These are phyloP conservation scores for Seira ritae DNA, from an alignment of 2,888 invertebrate species.

Conservation along the genomic window DNA sequence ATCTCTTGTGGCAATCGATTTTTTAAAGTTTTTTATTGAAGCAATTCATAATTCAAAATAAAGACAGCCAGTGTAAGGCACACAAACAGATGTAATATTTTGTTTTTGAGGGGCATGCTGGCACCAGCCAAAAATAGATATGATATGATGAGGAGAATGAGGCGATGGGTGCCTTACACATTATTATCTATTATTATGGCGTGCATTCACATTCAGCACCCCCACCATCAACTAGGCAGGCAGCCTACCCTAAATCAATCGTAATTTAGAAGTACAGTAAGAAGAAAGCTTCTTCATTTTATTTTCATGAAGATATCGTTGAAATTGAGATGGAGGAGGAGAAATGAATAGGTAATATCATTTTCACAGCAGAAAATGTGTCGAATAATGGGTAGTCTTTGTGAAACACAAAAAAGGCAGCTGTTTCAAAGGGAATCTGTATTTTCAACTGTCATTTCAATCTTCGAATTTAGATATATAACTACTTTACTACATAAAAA, in stretches of 20 bases:
- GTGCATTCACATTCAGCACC: neutral
- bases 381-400: too few species aligned
- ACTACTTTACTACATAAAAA: too few species aligned
- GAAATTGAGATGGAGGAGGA: conserved; percentile 54
- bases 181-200: too few species aligned
- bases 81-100: conserved; percentile 42
- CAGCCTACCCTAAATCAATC: conserved; percentile 44
- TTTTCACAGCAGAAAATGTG: too few species aligned
- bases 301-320: conserved; percentile 23
- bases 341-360: too few species aligned
- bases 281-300: conserved; percentile 32
- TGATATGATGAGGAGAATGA: too few species aligned
- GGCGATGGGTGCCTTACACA: too few species aligned
- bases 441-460: too few species aligned
- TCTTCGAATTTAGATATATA: too few species aligned
- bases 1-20: conserved; percentile 55
- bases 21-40: conserved; percentile 33
- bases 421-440: too few species aligned
- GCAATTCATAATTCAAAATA: neutral
- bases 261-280: conserved; percentile 41
- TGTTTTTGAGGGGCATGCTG: conserved; percentile 50
- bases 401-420: too few species aligned
- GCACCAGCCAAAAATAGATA: conserved; percentile 50
- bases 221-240: neutral
- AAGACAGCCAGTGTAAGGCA: too few species aligned